These are phyloP conservation scores for Trachemys scripta DNA, from an alignment of 2,113 vertebrate genomes.

Conservation along the genomic window DNA sequence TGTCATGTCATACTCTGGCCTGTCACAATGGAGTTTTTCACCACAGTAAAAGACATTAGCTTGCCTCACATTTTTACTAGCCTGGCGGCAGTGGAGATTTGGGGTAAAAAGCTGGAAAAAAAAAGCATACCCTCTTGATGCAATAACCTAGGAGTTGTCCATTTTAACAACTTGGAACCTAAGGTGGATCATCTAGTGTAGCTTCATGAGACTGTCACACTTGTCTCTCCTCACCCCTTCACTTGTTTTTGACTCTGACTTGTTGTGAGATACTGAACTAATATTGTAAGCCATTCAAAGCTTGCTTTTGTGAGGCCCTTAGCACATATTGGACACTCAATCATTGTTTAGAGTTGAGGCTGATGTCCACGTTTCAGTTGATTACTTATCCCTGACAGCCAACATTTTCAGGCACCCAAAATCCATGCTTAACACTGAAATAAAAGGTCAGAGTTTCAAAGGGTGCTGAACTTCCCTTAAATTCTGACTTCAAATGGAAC, in stretches of 20 bases:
- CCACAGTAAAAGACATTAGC: neutral
- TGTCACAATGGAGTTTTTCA: neutral
- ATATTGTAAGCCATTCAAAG: neutral
- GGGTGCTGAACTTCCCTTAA: neutral
- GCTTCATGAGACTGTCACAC: neutral
- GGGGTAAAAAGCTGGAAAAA: neutral
- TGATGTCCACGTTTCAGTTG: accelerated
- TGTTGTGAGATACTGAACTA: neutral
- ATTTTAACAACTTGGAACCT: neutral
- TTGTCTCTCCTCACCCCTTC: neutral
- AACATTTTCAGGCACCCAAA: neutral
- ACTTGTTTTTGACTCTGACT: neutral
- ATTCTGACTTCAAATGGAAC: neutral
- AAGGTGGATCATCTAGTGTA: neutral
- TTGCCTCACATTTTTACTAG: neutral
- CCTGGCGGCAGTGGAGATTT: neutral
- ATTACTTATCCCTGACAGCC: neutral
- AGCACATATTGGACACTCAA: neutral
- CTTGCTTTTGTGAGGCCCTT: neutral
- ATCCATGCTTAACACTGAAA: neutral
- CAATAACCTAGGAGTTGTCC: neutral
- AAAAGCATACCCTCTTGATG: neutral
- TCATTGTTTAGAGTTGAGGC: neutral
- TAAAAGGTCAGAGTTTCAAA: neutral
- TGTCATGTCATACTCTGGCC: neutral